phyloP scores from a whole-genome alignment of 2,888 invertebrate genomes.

The Anorthoa munda region DNA sequence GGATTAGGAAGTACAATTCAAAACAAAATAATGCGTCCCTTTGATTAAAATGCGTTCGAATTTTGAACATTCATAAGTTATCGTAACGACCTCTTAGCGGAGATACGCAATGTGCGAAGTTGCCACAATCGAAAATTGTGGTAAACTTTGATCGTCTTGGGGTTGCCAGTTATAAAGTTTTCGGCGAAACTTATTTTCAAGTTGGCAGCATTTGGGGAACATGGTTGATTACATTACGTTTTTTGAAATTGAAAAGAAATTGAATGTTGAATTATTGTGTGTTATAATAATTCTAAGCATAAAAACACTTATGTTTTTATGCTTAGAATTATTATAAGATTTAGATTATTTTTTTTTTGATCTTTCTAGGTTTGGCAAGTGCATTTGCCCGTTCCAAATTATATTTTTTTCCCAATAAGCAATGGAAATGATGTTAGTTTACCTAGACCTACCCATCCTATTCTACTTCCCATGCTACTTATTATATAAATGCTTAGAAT shows the following conservation, averaged over 20 bases:
- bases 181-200: conserved; percentile 29
- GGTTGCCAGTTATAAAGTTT: conserved; percentile 55
- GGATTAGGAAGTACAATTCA: background rate
- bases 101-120: conserved; percentile 43
- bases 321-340: too few species aligned
- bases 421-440: too few species aligned
- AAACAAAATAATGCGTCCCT: background rate
- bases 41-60: conserved; percentile 15
- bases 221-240: conserved; percentile 11
- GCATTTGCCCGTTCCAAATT: too few species aligned
- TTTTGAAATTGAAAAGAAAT: conserved; percentile 6
- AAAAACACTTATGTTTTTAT: too few species aligned
- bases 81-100: conserved; percentile 6
- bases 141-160: conserved; percentile 48
- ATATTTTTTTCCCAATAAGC: too few species aligned
- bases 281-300: too few species aligned
- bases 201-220: conserved; percentile 29
- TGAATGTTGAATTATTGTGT: background rate
- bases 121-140: conserved; percentile 51
- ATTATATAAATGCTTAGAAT: too few species aligned
- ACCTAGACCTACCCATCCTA: too few species aligned
- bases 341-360: too few species aligned
- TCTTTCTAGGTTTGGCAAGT: too few species aligned
- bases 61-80: conserved; percentile 32
- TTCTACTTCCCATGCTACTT: too few species aligned